Evolutionary conservation across 2,113 vertebrate genomes (phyloP).

Genomic region (Haemorhous mexicanus): DNA sequence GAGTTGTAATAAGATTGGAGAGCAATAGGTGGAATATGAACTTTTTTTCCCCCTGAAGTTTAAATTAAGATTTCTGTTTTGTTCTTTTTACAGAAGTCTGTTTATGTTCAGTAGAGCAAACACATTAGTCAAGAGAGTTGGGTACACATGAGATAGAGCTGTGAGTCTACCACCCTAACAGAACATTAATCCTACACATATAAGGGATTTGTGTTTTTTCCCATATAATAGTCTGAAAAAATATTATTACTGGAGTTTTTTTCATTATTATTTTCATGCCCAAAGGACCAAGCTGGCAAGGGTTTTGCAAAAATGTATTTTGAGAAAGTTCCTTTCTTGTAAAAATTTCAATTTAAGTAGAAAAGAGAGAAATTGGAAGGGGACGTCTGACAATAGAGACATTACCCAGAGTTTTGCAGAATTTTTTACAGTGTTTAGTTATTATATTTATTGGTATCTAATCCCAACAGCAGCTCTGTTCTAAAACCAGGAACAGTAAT

Average conservation of each 20-base stretch:
- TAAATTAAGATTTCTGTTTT: not conserved
- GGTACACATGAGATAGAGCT: not conserved
- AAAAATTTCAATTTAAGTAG: not conserved
- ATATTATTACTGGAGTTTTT: not conserved
- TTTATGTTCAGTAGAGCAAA: not conserved
- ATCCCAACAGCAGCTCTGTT: not conserved
- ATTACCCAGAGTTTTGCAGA: not conserved
- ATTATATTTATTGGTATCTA: not conserved
- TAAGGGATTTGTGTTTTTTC: not conserved
- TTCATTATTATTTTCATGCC: not conserved
- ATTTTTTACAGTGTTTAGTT: not conserved
- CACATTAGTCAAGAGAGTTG: not conserved
- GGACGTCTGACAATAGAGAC: not conserved
- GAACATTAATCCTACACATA: not conserved
- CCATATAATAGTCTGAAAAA: not conserved
- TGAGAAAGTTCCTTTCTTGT: not conserved
- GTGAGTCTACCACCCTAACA: not conserved
- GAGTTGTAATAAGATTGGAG: not conserved
- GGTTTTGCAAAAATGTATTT: not conserved
- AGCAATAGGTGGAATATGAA: not conserved
- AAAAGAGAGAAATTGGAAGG: not conserved
- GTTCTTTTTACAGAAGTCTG: not conserved
- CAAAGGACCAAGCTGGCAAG: not conserved
- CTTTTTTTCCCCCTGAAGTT: not conserved
- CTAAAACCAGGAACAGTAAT: not conserved